phyloP scores from a whole-genome alignment of 2,113 vertebrate genomes.

The Cavia porcellus region DNA sequence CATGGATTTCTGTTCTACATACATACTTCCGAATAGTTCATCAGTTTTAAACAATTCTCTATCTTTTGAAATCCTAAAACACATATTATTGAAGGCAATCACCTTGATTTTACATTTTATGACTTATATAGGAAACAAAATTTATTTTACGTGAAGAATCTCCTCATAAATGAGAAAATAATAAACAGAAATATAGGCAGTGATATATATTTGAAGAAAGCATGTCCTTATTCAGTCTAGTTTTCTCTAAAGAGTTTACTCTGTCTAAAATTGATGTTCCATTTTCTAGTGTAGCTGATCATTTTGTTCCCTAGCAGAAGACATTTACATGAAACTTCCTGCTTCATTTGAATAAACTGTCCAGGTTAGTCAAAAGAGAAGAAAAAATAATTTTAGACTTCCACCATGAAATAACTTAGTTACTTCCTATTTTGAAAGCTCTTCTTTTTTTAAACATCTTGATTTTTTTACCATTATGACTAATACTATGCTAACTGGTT shows the following conservation, averaged over 20 bases:
- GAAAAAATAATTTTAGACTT: constrained; percentile 33
- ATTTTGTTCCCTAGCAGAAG: constrained; percentile 58
- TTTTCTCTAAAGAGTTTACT: constrained; percentile 27
- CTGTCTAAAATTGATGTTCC: constrained; percentile 15
- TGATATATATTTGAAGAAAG: constrained; percentile 9
- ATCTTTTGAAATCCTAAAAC: not conserved
- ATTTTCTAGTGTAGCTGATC: constrained; percentile 4
- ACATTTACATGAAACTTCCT: constrained; percentile 51
- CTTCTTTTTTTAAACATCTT: not conserved
- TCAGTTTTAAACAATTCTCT: not conserved
- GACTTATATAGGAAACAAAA: not conserved
- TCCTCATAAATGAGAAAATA: constrained; percentile 39
- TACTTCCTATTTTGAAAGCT: constrained; percentile 42
- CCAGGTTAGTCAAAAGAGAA: not conserved
- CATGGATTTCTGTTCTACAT: not conserved
- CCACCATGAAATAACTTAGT: constrained; percentile 13
- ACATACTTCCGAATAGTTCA: not conserved
- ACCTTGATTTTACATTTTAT: constrained; percentile 19
- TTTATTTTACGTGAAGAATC: not conserved
- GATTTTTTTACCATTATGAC: not conserved
- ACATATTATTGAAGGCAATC: not conserved
- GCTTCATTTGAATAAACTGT: constrained; percentile 47
- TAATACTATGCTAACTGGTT: constrained; percentile 21
- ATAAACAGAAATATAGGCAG: not conserved
- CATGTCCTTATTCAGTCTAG: not conserved